Conservation (phyloP, 2,888 invertebrate species). For the Petrolisthes cinctipes region DNA sequence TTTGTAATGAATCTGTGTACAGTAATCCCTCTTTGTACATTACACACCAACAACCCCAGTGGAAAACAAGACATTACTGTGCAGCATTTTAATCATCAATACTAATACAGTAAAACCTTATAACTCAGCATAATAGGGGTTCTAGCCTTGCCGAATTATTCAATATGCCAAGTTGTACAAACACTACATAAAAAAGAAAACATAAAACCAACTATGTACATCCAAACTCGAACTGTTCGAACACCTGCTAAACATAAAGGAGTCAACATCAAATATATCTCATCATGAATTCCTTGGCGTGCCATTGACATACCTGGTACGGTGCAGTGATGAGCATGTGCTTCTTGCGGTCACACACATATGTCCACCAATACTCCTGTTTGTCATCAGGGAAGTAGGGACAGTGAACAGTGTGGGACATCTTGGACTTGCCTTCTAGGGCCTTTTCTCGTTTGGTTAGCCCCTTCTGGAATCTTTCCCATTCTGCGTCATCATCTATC, state of each 20-base stretch:
- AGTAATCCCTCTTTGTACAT: too few species aligned
- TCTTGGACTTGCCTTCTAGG: conserved; percentile 91
- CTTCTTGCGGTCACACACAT: conserved; percentile 95
- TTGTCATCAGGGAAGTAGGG: conserved; percentile 95
- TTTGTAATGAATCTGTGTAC: too few species aligned
- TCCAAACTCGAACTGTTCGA: neutral
- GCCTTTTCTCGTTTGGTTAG: conserved; percentile 86
- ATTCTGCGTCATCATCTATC: conserved; percentile 84
- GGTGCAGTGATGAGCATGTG: conserved; percentile 92
- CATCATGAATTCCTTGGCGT: neutral
- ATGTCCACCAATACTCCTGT: conserved; percentile 99
- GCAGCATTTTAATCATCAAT: too few species aligned
- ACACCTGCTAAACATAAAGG: neutral
- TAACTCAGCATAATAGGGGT: too few species aligned
- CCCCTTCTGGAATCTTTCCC: conserved; percentile 93
- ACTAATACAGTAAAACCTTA: too few species aligned
- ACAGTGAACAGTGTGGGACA: conserved; percentile 96
- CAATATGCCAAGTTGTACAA: neutral
- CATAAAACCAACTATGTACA: neutral
- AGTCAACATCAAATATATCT: neutral
- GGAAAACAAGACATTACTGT: too few species aligned
- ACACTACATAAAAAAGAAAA: neutral
- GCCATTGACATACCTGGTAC: conserved; percentile 74
- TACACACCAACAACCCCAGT: too few species aligned
- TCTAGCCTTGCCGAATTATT: too few species aligned